Base-by-base conservation (phyloP, 1,140 invertebrate genomes). In the Meloidogyne hapla region DNA sequence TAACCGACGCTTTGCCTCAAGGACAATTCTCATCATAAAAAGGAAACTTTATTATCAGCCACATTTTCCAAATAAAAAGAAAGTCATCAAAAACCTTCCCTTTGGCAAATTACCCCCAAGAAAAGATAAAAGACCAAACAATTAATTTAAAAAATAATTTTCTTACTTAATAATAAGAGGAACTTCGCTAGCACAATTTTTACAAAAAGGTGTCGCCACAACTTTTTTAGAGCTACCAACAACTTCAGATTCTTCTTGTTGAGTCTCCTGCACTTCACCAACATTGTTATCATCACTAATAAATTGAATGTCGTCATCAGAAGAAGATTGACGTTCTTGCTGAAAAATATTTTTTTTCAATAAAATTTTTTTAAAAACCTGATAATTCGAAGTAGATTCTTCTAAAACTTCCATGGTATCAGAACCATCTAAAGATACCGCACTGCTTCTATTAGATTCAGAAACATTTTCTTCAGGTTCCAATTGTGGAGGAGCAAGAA, bases 171-270 rank as follows among this genome's bases (percentile, higher is more conserved):
- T 40, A 45, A 75, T 68, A n/a, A 33, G 28, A 10, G 74, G 74
- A 23, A 75, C 48, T 25, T 75, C 74, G 12, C 38, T 70, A 21
- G 40, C 64, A 75, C 74, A 75, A 42, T 68, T 75, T 48, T 75
- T 45, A 65, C 74, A 75, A 69, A 75, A 75, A 18, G 74, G 74
- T 21, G 15, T n/a, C 13, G 33, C 26, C 5, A 10, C 74, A n/a
- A 26, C 74, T 4, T 15, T 56, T 3, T 28, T 48, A n/a, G 42
- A 4, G 23, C n/a, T 73, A 9, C 18, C 18, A 18, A 26, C 62
- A 74, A 25, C 2, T 66, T 45, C 25, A 28, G 18, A 13, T 12
- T 18, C 26, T 9, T 23, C 18, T 8, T n/a, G 18, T 56, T 6
- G 1, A 56, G 15, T 73, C 64, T 73, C 21, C 13, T 64, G 26